Base-by-base conservation (phyloP, 2,888 invertebrate genomes). In the Troides aeacus region DNA sequence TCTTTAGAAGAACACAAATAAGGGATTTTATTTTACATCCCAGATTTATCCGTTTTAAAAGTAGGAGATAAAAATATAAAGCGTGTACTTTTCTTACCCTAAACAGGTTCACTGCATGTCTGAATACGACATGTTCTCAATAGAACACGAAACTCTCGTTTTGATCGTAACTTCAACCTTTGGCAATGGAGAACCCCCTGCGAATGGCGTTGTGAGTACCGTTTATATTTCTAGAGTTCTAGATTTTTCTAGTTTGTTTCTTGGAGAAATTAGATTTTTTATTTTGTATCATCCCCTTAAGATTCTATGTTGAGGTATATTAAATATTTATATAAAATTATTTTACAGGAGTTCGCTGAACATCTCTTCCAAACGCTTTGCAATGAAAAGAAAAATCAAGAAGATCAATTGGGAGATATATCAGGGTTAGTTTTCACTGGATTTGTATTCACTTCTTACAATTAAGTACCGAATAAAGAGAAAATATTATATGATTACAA, bases 141-240 rank as follows among this genome's bases (percentile, higher is more conserved):
- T 99, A 81, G 98, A 98, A 87, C 98, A 99, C 82, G 99, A 99
- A 88, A 97, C 98, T 10, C 90, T 99, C 42, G 92, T 99, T 5
- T 87, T 99, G 69, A 97, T 99, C 30, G 96, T 99, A 17, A 97
- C 98, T 24, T 99, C 98, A 12, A 99, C 99, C 0, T 99, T 99
- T 84, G 99, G 99, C 15, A 99, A 99, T 83, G 99, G 99, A 1
- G 99, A 99, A 92, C 97, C 99, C 24, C 99, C 99, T 0, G 98
- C 98, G 83, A 99, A 98, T 87, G 99, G 99, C 74, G 97, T 97
- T 93, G 97, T 97, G 90, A 89, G 93, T 88, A 72, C 24, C 72
- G 63, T 69, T 66, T 58, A 64, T 63, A 60, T 50, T 39, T 39
- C 59, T n/a, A 18, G 12, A 58, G 3, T 53, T 58, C 57, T 21